Evolutionary conservation across 2,797 vertebrate genomes (phyloP), one percentile per base, ranked within the genome.

Genomic region (Cossypha polioptera): DNA sequence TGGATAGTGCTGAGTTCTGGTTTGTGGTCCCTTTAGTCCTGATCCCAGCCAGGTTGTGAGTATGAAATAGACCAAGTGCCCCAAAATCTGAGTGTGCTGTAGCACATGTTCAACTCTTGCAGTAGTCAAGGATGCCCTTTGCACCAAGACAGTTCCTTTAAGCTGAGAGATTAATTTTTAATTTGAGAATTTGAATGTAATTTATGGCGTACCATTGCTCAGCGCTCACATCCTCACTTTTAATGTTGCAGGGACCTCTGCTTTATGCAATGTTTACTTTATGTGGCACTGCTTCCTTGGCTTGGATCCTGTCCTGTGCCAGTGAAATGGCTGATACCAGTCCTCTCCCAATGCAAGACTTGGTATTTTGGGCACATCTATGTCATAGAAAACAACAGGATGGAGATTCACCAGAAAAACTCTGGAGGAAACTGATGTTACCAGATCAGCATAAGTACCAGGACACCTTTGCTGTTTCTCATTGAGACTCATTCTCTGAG

Each of bases 61-160:
- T 0, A 0, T 38, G 63, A 55, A 43, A 26, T 2, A 17, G 31
- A 0, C 50, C 11, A 29, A 51, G 2, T 55, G 40, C 10, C 50
- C 15, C 7, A 15, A 67, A 55, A 18, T 25, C 5, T 0, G 1
- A 19, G 22, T 0, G 0, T 62, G 40, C 50, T 63, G 67, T 36
- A 58, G 62, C 67, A 50, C 4, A 4, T 29, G n/a, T 45, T 63
- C 36, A 58, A 8, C 31, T 54, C 28, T 14, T 72, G 24, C 35
- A 35, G 7, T 14, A 18, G 12, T 18, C 1, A 1, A 58, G 38
- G 40, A 28, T 33, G 35, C 13, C 14, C 29, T 54, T 36, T 7
- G 17, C 31, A 42, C 4, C 11, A 59, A 54, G 31, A 18, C 19
- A 10, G 22, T 63, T 82, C 21, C 16, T 75, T 88, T 72, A 75